Conservation (phyloP, 2,797 vertebrate species). For the Crocidura indochinensis region DNA sequence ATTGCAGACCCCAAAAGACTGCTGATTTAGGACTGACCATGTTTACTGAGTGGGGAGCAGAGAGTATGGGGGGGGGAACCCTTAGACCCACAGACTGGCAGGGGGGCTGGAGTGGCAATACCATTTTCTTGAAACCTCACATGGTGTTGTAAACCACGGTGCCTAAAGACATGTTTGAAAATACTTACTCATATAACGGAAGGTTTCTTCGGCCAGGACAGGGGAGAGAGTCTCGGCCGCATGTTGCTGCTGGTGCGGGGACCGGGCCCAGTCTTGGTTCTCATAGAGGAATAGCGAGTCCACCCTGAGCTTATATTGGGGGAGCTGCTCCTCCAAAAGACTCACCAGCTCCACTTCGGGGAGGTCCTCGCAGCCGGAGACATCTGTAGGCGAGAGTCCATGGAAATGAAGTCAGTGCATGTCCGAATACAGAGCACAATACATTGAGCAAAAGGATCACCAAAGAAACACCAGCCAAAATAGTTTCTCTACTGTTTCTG, state of each 20-base stretch:
- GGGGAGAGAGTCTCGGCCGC: constrained; percentile 90
- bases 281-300: constrained; percentile 95
- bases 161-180: neutral
- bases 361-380: constrained; percentile 91
- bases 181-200: constrained; percentile 97
- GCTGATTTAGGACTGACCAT: too few relatives aligned
- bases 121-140: too few relatives aligned
- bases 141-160: too few relatives aligned
- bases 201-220: constrained; percentile 94
- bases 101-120: too few relatives aligned
- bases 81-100: too few relatives aligned
- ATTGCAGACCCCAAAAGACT: too few relatives aligned
- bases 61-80: too few relatives aligned
- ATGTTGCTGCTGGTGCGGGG: constrained; percentile 89
- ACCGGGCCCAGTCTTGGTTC: constrained; percentile 94
- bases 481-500: constrained; percentile 48
- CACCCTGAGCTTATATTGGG: constrained; percentile 91
- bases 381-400: constrained; percentile 87
- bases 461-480: constrained; percentile 17
- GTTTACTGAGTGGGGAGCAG: too few relatives aligned
- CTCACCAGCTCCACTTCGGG: constrained; percentile 91
- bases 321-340: constrained; percentile 92
- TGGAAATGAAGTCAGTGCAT: constrained; percentile 50
- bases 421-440: neutral
- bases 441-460: too few relatives aligned